These are phyloP conservation scores for Cheumatopsyche charites DNA, from an alignment of 1,140 invertebrate genomes.

Conservation along the genomic window DNA sequence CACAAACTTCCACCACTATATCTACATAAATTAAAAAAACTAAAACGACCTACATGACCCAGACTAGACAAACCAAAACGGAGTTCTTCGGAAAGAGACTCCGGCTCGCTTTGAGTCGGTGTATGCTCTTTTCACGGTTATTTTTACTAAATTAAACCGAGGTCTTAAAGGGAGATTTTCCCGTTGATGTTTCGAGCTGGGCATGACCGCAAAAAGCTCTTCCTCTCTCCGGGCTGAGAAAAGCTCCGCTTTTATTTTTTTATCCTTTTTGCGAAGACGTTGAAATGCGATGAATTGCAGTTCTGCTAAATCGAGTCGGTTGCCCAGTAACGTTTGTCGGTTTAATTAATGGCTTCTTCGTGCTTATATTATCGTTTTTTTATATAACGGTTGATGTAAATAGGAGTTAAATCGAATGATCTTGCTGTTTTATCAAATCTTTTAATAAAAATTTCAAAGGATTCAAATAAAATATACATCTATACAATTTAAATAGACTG, in stretches of 20 bases:
- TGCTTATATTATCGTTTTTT: not conserved
- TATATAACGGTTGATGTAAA: too few relatives aligned
- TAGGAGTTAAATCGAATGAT: too few relatives aligned
- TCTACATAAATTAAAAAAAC: too few relatives aligned
- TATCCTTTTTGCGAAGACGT: slow-evolving; percentile 3
- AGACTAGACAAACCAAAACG: too few relatives aligned
- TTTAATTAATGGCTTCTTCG: slow-evolving; percentile 34
- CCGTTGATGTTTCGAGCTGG: not conserved
- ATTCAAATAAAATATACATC: not conserved
- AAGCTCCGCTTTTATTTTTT: not conserved
- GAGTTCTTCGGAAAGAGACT: too few relatives aligned
- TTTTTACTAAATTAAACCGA: slow-evolving; percentile 5
- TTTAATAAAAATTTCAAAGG: not conserved
- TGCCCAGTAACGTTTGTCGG: not conserved
- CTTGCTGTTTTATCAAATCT: too few relatives aligned
- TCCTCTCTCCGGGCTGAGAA: too few relatives aligned
- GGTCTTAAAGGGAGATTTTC: not conserved
- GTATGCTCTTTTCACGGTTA: not conserved
- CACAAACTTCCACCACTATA: too few relatives aligned
- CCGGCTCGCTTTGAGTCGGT: too few relatives aligned
- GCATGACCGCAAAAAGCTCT: not conserved
- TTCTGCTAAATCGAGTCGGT: not conserved
- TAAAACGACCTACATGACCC: too few relatives aligned
- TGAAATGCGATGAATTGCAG: not conserved
- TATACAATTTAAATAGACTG: too few relatives aligned